Percentiles rank a stretch among this genome's conserved stretches.
Conservation (phyloP, 2,888 invertebrate species). For the Mesorhabditis sp. region DNA sequence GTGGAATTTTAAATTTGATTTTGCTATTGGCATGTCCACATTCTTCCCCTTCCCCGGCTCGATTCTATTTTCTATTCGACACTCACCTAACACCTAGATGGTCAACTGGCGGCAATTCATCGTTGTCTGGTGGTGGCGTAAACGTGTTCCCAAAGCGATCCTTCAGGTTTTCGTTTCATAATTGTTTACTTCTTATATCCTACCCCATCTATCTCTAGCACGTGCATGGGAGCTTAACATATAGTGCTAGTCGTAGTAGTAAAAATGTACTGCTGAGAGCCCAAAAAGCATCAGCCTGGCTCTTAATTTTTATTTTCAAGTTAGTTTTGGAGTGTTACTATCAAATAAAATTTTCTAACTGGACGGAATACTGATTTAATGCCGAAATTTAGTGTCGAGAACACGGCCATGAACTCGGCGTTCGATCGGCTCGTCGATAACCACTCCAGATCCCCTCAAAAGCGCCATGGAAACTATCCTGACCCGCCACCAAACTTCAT, state of each 20-base stretch:
- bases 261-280: too few species aligned
- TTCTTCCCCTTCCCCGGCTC: not conserved
- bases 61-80: not conserved
- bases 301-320: not conserved
- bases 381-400: not conserved
- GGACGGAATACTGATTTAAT: not conserved
- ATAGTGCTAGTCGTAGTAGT: too few species aligned
- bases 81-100: too few species aligned
- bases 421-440: conserved; percentile 4
- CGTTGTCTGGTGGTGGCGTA: not conserved
- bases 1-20: not conserved
- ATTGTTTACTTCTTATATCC: not conserved
- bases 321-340: conserved; percentile 13
- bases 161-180: conserved; percentile 19
- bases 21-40: conserved; percentile 7
- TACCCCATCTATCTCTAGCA: not conserved
- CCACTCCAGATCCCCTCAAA: not conserved
- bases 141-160: conserved; percentile 19
- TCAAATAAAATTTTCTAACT: not conserved
- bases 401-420: not conserved
- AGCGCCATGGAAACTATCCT: conserved; percentile 26
- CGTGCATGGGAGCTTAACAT: too few species aligned
- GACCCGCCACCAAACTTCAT: conserved; percentile 51
- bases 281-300: too few species aligned
- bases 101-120: too few species aligned